Percentiles rank a stretch among this genome's conserved stretches.
These are phyloP conservation scores for Diachrysia chrysitis DNA, from an alignment of 2,888 invertebrate species.

Conservation along the genomic window DNA sequence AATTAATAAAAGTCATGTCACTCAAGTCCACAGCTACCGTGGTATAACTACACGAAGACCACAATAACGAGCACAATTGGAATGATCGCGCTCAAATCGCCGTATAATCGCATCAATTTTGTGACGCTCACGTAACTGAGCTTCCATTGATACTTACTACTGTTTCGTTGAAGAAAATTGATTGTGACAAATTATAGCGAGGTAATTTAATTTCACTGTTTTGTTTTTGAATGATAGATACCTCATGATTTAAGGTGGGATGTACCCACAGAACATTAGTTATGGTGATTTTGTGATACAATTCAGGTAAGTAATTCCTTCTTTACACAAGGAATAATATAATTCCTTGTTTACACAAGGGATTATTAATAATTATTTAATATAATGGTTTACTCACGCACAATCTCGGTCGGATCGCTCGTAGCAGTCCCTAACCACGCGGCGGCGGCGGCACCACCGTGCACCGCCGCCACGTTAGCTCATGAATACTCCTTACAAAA, in stretches of 20 bases:
- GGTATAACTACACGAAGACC: constrained; percentile 37
- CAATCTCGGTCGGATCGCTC: too few species aligned
- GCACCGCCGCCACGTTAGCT: too few species aligned
- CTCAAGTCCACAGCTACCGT: constrained; percentile 25
- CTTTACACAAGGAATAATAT: too few species aligned
- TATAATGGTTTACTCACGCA: too few species aligned
- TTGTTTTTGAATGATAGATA: background rate
- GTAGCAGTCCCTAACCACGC: too few species aligned
- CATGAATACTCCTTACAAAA: too few species aligned
- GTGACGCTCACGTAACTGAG: constrained; percentile 37
- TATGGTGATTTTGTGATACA: too few species aligned
- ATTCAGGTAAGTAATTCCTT: too few species aligned
- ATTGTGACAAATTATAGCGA: constrained; percentile 46
- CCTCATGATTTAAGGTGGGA: background rate
- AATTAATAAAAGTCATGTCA: background rate
- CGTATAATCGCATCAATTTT: constrained; percentile 72
- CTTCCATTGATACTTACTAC: constrained; percentile 40
- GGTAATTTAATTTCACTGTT: constrained; percentile 40
- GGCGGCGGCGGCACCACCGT: too few species aligned
- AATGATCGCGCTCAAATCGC: constrained; percentile 66
- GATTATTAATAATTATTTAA: too few species aligned
- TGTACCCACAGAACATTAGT: background rate
- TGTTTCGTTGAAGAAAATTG: constrained; percentile 48
- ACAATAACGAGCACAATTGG: constrained; percentile 45
- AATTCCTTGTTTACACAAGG: too few species aligned